phyloP scores from a whole-genome alignment of 2,113 vertebrate genomes.

The Hippolais icterina region DNA sequence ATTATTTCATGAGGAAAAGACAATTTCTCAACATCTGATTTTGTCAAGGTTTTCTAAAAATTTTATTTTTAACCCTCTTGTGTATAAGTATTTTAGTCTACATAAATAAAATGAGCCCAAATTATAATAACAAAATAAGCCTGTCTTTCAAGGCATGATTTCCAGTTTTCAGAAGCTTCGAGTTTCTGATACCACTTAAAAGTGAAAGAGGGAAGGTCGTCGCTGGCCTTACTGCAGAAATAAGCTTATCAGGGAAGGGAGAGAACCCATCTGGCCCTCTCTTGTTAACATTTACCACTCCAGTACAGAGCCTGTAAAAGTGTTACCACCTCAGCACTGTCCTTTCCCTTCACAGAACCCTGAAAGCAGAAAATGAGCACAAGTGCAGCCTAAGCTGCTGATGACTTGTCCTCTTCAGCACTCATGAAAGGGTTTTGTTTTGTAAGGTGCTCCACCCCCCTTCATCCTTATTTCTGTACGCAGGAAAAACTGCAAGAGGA shows the following conservation, averaged over 20 bases:
- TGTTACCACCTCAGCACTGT: background rate
- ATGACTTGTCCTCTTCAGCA: background rate
- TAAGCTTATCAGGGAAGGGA: background rate
- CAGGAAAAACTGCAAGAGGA: background rate
- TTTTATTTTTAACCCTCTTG: background rate
- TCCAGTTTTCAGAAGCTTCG: background rate
- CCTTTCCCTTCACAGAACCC: background rate
- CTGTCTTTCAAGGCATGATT: background rate
- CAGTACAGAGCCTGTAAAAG: background rate
- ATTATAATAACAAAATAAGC: fast-evolving
- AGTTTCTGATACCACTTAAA: background rate
- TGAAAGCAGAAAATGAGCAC: background rate
- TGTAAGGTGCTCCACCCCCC: fast-evolving
- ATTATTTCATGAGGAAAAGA: background rate
- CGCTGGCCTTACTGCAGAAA: background rate
- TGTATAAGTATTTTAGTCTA: background rate
- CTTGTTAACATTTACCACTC: background rate
- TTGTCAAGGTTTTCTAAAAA: background rate
- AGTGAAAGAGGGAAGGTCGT: background rate
- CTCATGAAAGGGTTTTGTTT: background rate
- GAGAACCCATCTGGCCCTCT: background rate
- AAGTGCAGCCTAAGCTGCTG: background rate
- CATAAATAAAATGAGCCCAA: background rate
- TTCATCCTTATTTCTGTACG: background rate
- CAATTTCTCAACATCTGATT: background rate